Evolutionary conservation across 2,113 vertebrate species (phyloP).

Genomic region (Rafetus swinhoei): DNA sequence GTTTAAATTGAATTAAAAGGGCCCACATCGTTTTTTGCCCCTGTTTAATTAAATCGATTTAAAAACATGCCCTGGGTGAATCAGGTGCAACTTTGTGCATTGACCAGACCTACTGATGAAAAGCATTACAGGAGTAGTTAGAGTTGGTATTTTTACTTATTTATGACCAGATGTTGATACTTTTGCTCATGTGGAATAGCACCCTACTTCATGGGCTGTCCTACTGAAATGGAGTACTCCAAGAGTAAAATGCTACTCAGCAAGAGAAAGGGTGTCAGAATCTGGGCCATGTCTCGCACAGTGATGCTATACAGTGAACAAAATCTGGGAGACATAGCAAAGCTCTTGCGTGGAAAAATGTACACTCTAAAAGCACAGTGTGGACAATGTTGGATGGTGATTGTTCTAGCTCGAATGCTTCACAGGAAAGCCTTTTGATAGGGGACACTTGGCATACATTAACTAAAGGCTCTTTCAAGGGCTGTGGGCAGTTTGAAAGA

Average conservation of each 20-base stretch:
- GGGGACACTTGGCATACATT: background rate
- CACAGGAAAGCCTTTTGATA: background rate
- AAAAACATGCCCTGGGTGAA: background rate
- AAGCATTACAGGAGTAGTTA: background rate
- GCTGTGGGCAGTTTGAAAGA: background rate
- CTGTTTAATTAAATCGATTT: background rate
- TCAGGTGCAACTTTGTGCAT: background rate
- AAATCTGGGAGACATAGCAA: background rate
- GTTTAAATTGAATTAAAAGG: background rate
- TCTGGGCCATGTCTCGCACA: background rate
- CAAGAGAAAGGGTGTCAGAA: background rate
- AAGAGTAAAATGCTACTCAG: background rate
- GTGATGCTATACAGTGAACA: background rate
- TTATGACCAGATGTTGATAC: background rate
- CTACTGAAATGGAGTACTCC: background rate
- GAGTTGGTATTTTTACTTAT: background rate
- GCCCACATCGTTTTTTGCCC: background rate
- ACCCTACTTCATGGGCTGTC: background rate
- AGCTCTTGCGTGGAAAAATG: rapidly evolving
- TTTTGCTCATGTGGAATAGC: background rate
- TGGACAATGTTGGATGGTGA: background rate
- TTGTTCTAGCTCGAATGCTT: background rate
- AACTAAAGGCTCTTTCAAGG: background rate
- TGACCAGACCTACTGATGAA: background rate
- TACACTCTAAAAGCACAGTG: background rate